Conservation (phyloP, 1,140 invertebrate species). For the Proales similis region DNA sequence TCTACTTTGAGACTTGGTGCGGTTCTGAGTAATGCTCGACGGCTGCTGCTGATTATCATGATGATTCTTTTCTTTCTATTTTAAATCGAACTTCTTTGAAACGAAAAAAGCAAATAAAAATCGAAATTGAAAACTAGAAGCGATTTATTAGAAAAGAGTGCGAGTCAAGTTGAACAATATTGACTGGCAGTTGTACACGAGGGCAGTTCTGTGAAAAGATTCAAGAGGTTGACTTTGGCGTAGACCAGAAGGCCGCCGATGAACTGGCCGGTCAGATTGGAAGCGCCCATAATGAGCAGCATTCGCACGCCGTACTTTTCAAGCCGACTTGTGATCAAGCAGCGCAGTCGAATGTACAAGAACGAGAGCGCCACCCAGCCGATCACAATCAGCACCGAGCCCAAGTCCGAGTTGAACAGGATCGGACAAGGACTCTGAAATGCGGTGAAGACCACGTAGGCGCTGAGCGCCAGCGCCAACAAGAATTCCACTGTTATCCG, state of each 20-base stretch:
- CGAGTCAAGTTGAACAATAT: too few relatives aligned
- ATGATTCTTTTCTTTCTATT: too few relatives aligned
- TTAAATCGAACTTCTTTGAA: too few relatives aligned
- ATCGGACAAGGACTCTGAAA: slow-evolving; percentile 16
- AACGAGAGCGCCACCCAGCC: slow-evolving; percentile 25
- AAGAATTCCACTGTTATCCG: slow-evolving; percentile 5
- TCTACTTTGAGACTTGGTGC: too few relatives aligned
- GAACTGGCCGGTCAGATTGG: slow-evolving; percentile 19
- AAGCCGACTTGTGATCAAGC: slow-evolving; percentile 19
- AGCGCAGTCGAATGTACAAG: slow-evolving; percentile 8
- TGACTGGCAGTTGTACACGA: too few relatives aligned
- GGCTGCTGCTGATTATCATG: too few relatives aligned
- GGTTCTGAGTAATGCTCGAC: too few relatives aligned
- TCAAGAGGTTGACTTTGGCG: slow-evolving; percentile 6
- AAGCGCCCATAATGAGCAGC: slow-evolving; percentile 14
- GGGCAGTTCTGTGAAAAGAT: slow-evolving; percentile 19
- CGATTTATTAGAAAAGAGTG: too few relatives aligned
- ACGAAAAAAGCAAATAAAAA: too few relatives aligned
- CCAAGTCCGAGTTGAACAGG: background rate
- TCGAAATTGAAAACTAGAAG: too few relatives aligned
- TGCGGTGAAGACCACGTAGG: slow-evolving; percentile 3
- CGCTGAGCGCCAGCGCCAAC: background rate
- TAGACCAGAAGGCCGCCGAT: slow-evolving; percentile 22
- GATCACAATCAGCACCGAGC: slow-evolving; percentile 11
- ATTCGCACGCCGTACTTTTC: slow-evolving; percentile 18